Evolutionary conservation across 2,888 invertebrate species (phyloP).

Genomic region (Steinernema hermaphroditum): DNA sequence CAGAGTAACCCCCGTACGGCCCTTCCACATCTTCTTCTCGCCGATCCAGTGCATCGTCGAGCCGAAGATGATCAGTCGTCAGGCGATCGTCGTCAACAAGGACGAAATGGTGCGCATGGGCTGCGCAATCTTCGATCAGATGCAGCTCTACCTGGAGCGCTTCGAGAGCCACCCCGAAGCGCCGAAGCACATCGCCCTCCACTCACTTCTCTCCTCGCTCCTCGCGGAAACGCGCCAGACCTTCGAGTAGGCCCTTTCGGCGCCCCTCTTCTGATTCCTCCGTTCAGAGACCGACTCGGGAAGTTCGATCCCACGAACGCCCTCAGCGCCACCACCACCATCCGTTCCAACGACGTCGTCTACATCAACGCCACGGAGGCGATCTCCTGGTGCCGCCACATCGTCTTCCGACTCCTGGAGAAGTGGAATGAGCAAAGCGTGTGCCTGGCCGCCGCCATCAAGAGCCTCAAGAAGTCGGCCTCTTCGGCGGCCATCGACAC

Average conservation of each 20-base stretch:
- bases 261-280: background rate
- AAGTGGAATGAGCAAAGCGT: conserved; percentile 54
- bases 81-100: conserved; percentile 29
- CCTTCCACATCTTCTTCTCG: conserved; percentile 60
- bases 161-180: conserved; percentile 31
- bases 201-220: conserved; percentile 34
- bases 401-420: conserved; percentile 47
- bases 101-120: conserved; percentile 40
- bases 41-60: conserved; percentile 55
- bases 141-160: conserved; percentile 40
- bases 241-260: conserved; percentile 32
- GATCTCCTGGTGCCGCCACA: conserved; percentile 51
- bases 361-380: conserved; percentile 43
- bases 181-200: conserved; percentile 33
- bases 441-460: conserved; percentile 37
- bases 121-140: conserved; percentile 42
- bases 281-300: conserved; percentile 7
- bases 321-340: conserved; percentile 19
- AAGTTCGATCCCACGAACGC: conserved; percentile 10
- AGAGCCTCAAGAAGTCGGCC: conserved; percentile 37
- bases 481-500: background rate
- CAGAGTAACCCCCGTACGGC: conserved; percentile 69
- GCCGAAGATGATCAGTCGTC: conserved; percentile 38
- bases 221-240: conserved; percentile 34
- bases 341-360: conserved; percentile 37